Evolutionary conservation across 35 echinoderm and acorn worm genomes (phyloP).

Genomic region (Apostichopus parvimensis): DNA sequence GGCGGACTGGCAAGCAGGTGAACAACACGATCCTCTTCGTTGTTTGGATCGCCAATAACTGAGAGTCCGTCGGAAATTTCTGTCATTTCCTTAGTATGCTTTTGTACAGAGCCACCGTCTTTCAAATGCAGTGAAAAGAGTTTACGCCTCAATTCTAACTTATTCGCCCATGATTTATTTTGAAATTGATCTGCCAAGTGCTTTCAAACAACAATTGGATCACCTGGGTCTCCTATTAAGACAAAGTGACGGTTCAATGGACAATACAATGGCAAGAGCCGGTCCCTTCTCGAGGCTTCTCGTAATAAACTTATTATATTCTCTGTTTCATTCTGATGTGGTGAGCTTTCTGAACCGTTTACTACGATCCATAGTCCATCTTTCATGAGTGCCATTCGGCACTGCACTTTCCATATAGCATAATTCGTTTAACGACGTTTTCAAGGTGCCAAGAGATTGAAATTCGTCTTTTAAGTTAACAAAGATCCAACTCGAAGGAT

Average conservation of each 20-base stretch:
- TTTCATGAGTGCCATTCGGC: constrained; percentile 23
- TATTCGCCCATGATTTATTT: constrained; percentile 33
- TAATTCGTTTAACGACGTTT: background rate
- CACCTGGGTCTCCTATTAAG: background rate
- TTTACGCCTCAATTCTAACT: background rate
- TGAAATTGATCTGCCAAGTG: constrained; percentile 3
- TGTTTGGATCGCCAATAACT: constrained; percentile 7
- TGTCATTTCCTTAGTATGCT: constrained; percentile 21
- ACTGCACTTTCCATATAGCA: constrained; percentile 17
- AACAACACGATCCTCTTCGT: constrained; percentile 19
- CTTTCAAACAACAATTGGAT: constrained; percentile 18
- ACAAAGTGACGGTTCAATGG: constrained; percentile 26
- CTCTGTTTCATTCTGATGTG: background rate
- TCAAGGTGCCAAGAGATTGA: background rate
- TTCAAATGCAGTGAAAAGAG: constrained; percentile 8
- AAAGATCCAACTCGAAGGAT: too few relatives aligned
- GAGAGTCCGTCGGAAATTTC: background rate
- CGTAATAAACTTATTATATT: constrained; percentile 1
- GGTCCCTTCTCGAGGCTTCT: constrained; percentile 5
- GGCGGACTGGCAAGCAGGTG: background rate
- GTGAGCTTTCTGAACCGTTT: background rate
- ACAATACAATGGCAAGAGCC: constrained; percentile 14
- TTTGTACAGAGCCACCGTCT: constrained; percentile 14
- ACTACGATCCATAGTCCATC: background rate
- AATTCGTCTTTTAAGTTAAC: background rate